A percentile compares a stretch with the other conserved stretches of the same genome.
Evolutionary conservation across 2,797 vertebrate species (phyloP).

Genomic region (Dallia pectoralis): DNA sequence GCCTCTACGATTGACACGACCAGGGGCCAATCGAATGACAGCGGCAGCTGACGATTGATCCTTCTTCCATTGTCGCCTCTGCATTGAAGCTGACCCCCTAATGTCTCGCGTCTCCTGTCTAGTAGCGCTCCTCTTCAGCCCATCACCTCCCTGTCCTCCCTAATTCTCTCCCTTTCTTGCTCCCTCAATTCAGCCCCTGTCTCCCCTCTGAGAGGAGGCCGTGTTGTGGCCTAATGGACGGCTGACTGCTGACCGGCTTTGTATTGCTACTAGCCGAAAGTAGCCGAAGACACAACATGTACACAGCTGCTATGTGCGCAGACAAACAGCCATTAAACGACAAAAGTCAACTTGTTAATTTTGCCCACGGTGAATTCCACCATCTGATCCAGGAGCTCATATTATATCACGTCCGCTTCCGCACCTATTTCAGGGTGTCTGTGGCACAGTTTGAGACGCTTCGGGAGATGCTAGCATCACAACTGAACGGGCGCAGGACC

Average conservation of each 20-base stretch:
- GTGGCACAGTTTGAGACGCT: too few relatives aligned
- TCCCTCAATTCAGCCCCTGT: not conserved
- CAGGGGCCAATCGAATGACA: not conserved
- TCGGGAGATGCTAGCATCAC: too few relatives aligned
- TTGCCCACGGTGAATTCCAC: too few relatives aligned
- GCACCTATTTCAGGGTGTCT: too few relatives aligned
- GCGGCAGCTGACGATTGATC: not conserved
- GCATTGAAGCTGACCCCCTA: not conserved
- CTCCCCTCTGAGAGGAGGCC: not conserved
- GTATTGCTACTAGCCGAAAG: not conserved
- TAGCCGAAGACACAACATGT: not conserved
- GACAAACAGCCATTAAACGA: too few relatives aligned
- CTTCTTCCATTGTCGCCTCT: not conserved
- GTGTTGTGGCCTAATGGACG: not conserved
- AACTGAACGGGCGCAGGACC: too few relatives aligned
- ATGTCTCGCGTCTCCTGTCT: not conserved
- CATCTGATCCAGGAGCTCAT: too few relatives aligned
- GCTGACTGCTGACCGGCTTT: not conserved
- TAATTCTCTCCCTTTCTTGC: not conserved
- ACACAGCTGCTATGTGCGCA: not conserved
- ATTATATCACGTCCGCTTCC: too few relatives aligned
- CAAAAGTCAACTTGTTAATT: too few relatives aligned
- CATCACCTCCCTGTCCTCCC: not conserved
- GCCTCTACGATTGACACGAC: conserved; percentile 4
- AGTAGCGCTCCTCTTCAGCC: not conserved